Conservation (phyloP, 1,140 invertebrate genomes). For the Heliothis subflexa region DNA sequence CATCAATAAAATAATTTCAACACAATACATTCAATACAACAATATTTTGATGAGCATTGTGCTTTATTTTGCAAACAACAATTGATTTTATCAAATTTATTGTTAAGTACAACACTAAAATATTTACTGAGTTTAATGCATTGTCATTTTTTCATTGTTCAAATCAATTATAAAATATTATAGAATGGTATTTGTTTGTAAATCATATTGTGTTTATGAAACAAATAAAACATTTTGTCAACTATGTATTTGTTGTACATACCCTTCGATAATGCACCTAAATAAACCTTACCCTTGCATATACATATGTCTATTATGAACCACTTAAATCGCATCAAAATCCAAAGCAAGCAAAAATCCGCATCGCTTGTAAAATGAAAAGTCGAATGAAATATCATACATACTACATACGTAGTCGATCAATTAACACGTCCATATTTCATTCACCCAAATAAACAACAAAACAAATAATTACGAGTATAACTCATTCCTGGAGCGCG, state of each 20-base stretch:
- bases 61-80: no score
- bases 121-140: not conserved
- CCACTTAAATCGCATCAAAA: no score
- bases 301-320: no score
- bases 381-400: no score
- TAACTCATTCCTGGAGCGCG: conserved; percentile 18
- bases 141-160: not conserved
- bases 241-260: no score
- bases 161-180: not conserved
- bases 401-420: not conserved
- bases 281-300: no score
- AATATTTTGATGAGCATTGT: no score
- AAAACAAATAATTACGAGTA: conserved; percentile 24
- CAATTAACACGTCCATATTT: not conserved
- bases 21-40: no score
- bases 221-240: not conserved
- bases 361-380: no score
- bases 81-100: not conserved
- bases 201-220: not conserved
- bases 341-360: no score
- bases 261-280: no score
- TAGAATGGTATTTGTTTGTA: not conserved
- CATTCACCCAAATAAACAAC: not conserved
- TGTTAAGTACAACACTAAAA: not conserved
- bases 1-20: no score